A percentile compares a stretch with the other conserved stretches of the same genome.
phyloP scores from a whole-genome alignment of 2,113 vertebrate species.

The Crotalus viridis region DNA sequence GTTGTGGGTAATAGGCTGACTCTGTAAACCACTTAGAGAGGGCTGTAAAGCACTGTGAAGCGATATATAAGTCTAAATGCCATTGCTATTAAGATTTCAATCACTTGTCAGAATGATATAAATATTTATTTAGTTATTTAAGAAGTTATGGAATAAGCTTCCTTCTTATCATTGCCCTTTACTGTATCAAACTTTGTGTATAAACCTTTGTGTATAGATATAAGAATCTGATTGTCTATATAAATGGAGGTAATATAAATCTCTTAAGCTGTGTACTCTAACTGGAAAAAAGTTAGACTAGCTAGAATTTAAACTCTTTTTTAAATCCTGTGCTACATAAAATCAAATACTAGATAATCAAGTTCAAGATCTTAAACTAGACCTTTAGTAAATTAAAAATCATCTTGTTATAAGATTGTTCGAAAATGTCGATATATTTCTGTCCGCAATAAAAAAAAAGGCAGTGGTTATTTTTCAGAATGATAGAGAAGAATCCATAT shows the following conservation, averaged over 20 bases:
- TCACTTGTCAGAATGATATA: not conserved
- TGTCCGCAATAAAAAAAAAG: constrained; percentile 18
- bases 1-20: not conserved
- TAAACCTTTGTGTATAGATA: not conserved
- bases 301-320: not conserved
- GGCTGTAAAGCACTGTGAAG: not conserved
- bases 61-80: not conserved
- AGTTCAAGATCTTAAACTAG: not conserved
- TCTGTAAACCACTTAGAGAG: not conserved
- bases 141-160: not conserved
- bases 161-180: not conserved
- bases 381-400: not conserved
- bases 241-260: not conserved
- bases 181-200: not conserved
- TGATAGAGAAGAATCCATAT: not conserved
- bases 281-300: not conserved
- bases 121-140: not conserved
- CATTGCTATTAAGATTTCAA: not conserved
- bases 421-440: constrained; percentile 23
- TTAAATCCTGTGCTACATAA: not conserved
- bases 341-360: not conserved
- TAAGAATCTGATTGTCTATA: not conserved
- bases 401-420: not conserved
- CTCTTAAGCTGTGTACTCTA: not conserved
- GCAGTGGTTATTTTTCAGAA: not conserved